Evolutionary conservation across 1,140 invertebrate species (phyloP), one percentile per base, ranked within the genome.

Genomic region (Drosophila biarmipes): DNA sequence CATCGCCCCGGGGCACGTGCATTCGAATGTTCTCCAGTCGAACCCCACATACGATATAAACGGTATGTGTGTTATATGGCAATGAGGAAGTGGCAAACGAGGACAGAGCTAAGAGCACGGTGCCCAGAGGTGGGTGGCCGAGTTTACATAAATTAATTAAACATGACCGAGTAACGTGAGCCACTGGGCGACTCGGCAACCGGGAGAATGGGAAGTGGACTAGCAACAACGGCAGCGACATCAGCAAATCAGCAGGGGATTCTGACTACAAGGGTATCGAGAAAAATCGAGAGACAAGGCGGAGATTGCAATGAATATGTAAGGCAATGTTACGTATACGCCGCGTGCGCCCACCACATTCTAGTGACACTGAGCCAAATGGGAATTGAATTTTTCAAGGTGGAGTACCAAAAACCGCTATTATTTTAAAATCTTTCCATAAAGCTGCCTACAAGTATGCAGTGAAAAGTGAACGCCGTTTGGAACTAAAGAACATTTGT

Each of bases 71-170:
- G 19, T 46, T 27, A 14, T 38, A 14, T 38, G 27, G 24, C 24
- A 74, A 61, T 73, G 37, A 24, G 62, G 53, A 55, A 55, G 52
- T 54, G 49, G 51, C 40, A 64, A 64, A 55, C 46, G 40, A 7
- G 69, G 46, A 48, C 27, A 43, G n/a, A 57, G 40, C 46, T 61
- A 29, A 10, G 49, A 49, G 15, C 52, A 53, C 24, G 27, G 46
- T 24, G 27, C 52, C 48, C 27, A 27, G 46, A 31, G 27, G 38
- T 52, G 54, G 49, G 71, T 74, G 46, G 42, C 61, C 64, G 71
- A 69, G 79, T 82, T 89, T 84, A 89, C 84, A 84, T 87, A 84
- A 87, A 87, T 89, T 89, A 87, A 84, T 89, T 87, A 87, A 89
- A 76, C 75, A 66, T 82, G 79, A 67, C 42, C 82, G 62, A 75